Percentiles rank a stretch among this genome's conserved stretches.
phyloP scores from a whole-genome alignment of 2,888 invertebrate genomes.

The Eupithecia exiguata region DNA sequence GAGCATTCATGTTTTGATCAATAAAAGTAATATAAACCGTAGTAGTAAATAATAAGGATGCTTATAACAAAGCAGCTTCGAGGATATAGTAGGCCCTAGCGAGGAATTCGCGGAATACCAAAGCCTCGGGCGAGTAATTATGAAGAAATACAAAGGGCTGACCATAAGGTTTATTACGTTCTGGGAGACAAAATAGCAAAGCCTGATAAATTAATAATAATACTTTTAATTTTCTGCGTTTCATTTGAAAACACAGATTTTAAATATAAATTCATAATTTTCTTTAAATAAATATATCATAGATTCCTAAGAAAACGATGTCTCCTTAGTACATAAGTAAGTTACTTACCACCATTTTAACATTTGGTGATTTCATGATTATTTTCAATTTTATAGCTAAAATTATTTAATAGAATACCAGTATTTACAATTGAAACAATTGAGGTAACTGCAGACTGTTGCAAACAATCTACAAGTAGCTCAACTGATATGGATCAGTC shows the following conservation, averaged over 20 bases:
- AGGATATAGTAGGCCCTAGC: constrained; percentile 55
- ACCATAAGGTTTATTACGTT: constrained; percentile 62
- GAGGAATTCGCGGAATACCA: constrained; percentile 49
- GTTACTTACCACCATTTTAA: too few species aligned
- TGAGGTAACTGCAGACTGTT: too few species aligned
- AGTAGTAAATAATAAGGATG: background rate
- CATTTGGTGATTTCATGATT: too few species aligned
- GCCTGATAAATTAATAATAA: constrained; percentile 28
- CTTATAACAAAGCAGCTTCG: constrained; percentile 39
- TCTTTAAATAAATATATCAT: too few species aligned
- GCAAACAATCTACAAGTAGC: too few species aligned
- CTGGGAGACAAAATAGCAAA: constrained; percentile 60
- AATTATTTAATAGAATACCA: too few species aligned
- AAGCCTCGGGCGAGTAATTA: constrained; percentile 58
- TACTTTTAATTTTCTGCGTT: background rate
- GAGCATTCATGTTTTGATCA: background rate
- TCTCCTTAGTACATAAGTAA: too few species aligned
- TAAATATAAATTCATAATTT: too few species aligned
- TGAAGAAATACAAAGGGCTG: constrained; percentile 73
- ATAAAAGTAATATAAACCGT: background rate
- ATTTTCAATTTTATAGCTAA: too few species aligned
- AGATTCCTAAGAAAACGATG: too few species aligned
- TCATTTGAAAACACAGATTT: background rate
- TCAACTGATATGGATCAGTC: too few species aligned
- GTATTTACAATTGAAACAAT: too few species aligned